phyloP scores from a whole-genome alignment of 2,113 vertebrate genomes.

The Panthera uncia region DNA sequence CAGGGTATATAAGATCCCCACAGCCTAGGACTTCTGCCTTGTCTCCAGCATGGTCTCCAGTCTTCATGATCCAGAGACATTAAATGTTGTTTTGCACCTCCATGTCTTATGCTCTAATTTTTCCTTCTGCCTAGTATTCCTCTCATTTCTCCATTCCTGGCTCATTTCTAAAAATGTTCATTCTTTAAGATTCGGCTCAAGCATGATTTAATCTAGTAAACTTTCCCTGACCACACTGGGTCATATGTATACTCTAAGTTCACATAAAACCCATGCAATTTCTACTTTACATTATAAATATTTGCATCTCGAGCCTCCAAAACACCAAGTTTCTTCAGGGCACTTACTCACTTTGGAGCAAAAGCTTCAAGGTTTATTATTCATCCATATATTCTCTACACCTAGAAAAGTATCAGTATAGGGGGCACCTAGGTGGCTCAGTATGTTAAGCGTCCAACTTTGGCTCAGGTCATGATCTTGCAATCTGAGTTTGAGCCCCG shows the following conservation, averaged over 20 bases:
- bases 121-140: background rate
- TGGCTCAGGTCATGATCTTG: too few relatives aligned
- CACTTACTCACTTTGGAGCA: background rate
- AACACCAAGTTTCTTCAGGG: background rate
- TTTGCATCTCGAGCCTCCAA: background rate
- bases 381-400: background rate
- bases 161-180: background rate
- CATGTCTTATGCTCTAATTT: background rate
- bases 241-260: background rate
- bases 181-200: background rate
- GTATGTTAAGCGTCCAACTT: too few relatives aligned
- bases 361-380: background rate
- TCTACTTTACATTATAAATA: background rate
- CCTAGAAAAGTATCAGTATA: background rate
- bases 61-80: background rate
- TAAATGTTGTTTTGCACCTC: background rate
- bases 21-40: background rate
- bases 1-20: background rate
- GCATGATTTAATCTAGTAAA: background rate
- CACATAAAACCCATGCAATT: background rate
- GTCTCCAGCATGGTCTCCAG: background rate
- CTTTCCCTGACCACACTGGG: background rate
- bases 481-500: too few relatives aligned
- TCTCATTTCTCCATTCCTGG: background rate
- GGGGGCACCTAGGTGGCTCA: too few relatives aligned